phyloP scores from a whole-genome alignment of 2,113 vertebrate species.

The Notarius lentiginosus region DNA sequence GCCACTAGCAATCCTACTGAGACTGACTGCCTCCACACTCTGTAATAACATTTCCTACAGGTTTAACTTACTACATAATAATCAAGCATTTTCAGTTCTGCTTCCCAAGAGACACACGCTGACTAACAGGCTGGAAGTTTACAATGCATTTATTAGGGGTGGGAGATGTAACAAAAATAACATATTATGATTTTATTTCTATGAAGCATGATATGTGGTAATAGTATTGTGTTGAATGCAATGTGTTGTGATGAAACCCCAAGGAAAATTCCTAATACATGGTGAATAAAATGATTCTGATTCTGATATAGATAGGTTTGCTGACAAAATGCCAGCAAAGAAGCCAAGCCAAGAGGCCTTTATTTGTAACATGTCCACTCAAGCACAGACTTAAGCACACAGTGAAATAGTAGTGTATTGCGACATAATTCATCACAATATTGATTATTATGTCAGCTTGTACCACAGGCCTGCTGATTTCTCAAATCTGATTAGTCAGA shows the following conservation, averaged over 20 bases:
- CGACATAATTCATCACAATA: not conserved
- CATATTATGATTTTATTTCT: not conserved
- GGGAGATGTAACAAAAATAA: not conserved
- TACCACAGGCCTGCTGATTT: not conserved
- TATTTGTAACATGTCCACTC: no score
- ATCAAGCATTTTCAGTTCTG: not conserved
- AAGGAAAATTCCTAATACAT: not conserved
- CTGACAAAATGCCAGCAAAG: not conserved
- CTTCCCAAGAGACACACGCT: not conserved
- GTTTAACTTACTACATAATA: constrained; percentile 12
- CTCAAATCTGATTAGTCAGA: not conserved
- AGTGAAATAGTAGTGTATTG: not conserved
- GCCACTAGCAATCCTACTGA: constrained; percentile 15
- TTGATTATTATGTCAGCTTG: not conserved
- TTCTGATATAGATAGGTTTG: not conserved
- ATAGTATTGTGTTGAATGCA: not conserved
- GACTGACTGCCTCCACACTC: constrained; percentile 17
- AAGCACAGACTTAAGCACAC: no score
- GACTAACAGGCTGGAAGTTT: constrained; percentile 2
- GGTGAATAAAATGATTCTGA: not conserved
- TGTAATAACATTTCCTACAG: constrained; percentile 32
- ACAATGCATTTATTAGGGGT: not conserved
- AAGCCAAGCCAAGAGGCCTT: no score
- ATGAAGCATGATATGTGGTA: not conserved
- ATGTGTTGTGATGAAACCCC: not conserved